Conservation (phyloP, 1,140 invertebrate genomes). For the Bombus consobrinus region DNA sequence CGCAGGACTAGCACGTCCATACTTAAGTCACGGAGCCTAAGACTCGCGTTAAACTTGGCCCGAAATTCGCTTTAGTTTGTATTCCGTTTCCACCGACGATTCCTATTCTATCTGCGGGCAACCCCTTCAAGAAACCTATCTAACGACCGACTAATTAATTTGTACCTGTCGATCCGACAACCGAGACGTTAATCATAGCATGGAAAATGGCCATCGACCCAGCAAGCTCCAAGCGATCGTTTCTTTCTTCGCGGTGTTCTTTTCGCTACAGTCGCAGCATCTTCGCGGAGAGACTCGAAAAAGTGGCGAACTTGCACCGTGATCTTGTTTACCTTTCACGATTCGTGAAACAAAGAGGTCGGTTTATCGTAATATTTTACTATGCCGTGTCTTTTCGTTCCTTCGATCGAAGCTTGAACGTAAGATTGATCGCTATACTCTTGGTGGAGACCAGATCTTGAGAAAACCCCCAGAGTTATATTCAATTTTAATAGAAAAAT, state of each 20-base stretch:
- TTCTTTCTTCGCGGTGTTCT: background rate
- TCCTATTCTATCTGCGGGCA: background rate
- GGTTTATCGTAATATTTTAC: background rate
- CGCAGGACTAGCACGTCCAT: background rate
- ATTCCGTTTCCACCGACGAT: conserved; percentile 10
- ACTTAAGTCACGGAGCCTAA: background rate
- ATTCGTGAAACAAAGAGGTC: background rate
- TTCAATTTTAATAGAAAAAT: too few species aligned
- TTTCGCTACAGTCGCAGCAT: fast-evolving
- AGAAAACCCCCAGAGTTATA: too few species aligned
- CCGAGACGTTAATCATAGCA: background rate
- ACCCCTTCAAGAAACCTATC: background rate
- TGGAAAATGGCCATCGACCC: background rate
- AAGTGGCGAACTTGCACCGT: background rate
- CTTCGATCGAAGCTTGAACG: background rate
- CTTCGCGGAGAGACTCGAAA: background rate
- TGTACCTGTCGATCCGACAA: background rate
- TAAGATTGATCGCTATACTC: background rate
- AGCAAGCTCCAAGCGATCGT: too few species aligned
- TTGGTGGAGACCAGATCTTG: too few species aligned
- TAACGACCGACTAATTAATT: conserved; percentile 19
- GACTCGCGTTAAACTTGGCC: background rate
- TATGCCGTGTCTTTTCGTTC: background rate
- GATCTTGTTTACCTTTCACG: background rate
- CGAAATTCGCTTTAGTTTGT: conserved; percentile 5